Conservation (phyloP, 2,797 vertebrate genomes). For the Microctenopoma lineatum region DNA sequence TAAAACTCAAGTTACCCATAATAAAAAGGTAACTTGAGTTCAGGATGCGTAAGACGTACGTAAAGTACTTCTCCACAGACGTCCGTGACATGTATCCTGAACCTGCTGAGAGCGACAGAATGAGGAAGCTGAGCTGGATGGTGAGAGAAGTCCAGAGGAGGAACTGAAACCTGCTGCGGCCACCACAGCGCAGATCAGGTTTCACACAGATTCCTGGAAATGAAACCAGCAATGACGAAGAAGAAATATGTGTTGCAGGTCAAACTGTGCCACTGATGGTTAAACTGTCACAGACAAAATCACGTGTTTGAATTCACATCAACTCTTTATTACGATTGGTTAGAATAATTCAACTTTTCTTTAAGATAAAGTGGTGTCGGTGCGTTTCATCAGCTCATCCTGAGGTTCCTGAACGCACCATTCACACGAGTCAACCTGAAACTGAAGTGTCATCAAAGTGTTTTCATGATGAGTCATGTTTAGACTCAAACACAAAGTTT, state of each 20-base stretch:
- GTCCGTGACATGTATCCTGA: neutral
- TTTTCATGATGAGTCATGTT: no score
- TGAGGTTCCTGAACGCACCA: constrained; percentile 6
- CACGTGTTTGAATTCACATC: neutral
- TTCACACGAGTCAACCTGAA: no score
- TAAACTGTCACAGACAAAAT: neutral
- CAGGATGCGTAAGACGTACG: no score
- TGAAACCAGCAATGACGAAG: neutral
- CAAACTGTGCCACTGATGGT: no score
- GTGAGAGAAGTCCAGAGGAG: constrained; percentile 30
- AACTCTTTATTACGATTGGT: constrained; percentile 41
- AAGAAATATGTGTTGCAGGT: neutral
- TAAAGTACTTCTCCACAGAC: neutral
- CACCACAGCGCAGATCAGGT: constrained; percentile 25
- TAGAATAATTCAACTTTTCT: neutral
- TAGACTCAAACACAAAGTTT: neutral
- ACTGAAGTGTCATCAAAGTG: no score
- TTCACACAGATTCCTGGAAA: constrained; percentile 4
- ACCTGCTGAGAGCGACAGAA: constrained; percentile 2
- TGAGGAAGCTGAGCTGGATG: constrained; percentile 29
- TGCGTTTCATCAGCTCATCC: neutral
- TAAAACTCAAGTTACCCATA: no score
- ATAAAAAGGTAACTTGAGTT: no score
- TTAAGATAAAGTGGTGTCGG: neutral
- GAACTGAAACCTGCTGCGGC: constrained; percentile 12